phyloP scores from a whole-genome alignment of 2,797 vertebrate genomes.

The Molothrus aeneus region DNA sequence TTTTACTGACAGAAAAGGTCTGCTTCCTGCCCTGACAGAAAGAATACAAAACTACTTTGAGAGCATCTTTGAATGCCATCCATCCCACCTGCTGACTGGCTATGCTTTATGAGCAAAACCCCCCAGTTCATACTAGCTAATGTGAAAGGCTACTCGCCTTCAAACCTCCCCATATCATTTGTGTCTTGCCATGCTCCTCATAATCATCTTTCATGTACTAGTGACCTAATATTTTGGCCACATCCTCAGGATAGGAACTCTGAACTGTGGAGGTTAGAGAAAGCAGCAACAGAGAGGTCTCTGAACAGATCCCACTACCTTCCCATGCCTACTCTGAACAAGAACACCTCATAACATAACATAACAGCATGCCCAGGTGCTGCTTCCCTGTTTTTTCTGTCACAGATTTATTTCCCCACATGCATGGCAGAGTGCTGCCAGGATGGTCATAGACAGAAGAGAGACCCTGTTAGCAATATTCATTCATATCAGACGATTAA shows the following conservation, averaged over 20 bases:
- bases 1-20: background rate
- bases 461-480: background rate
- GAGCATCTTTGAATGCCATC: background rate
- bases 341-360: background rate
- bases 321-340: background rate
- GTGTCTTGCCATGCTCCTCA: background rate
- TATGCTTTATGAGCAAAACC: background rate
- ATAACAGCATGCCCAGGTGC: background rate
- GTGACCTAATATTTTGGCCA: background rate
- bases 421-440: background rate
- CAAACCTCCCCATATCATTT: background rate
- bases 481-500: background rate
- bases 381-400: background rate
- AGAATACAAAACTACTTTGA: background rate
- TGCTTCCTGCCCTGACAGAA: background rate
- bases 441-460: background rate
- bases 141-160: background rate
- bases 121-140: background rate
- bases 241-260: background rate
- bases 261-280: background rate
- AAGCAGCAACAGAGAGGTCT: background rate
- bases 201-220: background rate
- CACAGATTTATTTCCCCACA: background rate
- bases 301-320: background rate
- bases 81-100: background rate